A percentile compares a stretch with the other conserved stretches of the same genome.
Evolutionary conservation across 2,113 vertebrate species (phyloP).

Genomic region (Meriones unguiculatus): DNA sequence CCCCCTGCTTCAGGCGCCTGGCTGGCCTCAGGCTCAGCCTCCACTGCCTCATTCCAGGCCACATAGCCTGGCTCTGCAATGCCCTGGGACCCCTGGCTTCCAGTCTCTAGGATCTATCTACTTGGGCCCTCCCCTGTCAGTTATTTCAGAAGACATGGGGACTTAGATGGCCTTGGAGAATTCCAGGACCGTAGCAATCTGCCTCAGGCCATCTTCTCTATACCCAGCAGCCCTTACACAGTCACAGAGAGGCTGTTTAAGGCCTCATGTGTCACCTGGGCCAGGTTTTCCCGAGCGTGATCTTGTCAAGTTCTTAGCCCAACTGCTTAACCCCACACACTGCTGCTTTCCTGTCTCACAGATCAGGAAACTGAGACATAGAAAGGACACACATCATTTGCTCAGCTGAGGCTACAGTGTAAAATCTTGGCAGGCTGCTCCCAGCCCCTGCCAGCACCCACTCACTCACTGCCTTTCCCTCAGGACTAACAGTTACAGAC

Average conservation of each 20-base stretch:
- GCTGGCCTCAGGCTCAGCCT: neutral
- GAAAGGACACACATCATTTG: neutral
- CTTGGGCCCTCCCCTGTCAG: neutral
- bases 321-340: no score
- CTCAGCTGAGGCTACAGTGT: neutral
- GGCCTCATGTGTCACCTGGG: neutral
- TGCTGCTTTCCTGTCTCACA: neutral
- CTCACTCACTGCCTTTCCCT: neutral
- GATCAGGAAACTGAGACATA: constrained; percentile 13
- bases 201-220: neutral
- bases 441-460: no score
- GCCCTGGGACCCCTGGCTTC: neutral
- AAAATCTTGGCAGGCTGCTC: no score
- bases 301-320: neutral
- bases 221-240: neutral
- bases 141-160: neutral
- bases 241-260: neutral
- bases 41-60: neutral
- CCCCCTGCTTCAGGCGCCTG: neutral
- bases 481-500: neutral
- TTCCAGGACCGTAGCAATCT: neutral
- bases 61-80: neutral
- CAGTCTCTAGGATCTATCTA: neutral
- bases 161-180: neutral
- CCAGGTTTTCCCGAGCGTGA: neutral